Percentiles rank a stretch among this genome's conserved stretches.
Evolutionary conservation across 2,113 vertebrate species (phyloP).

Genomic region (Thomomys bottae): DNA sequence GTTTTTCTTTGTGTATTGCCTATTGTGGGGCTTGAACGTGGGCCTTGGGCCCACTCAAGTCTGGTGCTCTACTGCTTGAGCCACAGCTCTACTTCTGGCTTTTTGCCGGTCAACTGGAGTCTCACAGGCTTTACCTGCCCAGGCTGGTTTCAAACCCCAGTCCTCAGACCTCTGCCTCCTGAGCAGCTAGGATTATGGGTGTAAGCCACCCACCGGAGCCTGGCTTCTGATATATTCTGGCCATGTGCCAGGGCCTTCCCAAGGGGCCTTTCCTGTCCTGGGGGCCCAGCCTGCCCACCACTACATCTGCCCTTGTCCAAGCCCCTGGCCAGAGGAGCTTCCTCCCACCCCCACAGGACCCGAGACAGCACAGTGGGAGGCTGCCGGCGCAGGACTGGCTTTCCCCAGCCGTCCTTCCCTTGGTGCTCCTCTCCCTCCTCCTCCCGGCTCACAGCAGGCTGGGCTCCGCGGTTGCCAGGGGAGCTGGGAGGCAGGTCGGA

Average conservation of each 20-base stretch:
- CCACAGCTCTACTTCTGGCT: too few relatives aligned
- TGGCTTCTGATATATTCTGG: too few relatives aligned
- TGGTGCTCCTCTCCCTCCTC: slow-evolving; percentile 76
- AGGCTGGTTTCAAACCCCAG: too few relatives aligned
- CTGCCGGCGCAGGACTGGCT: not conserved
- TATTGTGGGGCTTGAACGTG: too few relatives aligned
- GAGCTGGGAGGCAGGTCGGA: slow-evolving; percentile 89
- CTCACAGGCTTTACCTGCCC: too few relatives aligned
- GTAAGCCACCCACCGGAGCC: too few relatives aligned
- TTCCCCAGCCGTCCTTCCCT: slow-evolving; percentile 67
- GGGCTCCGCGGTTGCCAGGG: slow-evolving; percentile 95
- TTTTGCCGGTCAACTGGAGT: too few relatives aligned
- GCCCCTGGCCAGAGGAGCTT: not conserved
- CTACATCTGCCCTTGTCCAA: not conserved
- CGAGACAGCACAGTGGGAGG: not conserved
- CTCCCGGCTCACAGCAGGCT: slow-evolving; percentile 84
- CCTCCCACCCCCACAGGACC: not conserved
- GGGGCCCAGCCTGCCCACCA: not conserved
- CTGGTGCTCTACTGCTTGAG: too few relatives aligned
- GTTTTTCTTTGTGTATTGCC: too few relatives aligned
- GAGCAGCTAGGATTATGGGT: too few relatives aligned
- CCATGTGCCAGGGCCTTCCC: not conserved
- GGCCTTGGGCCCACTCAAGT: too few relatives aligned
- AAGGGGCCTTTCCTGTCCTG: not conserved
- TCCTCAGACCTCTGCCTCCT: too few relatives aligned